These are phyloP conservation scores for Philopotamus ludificatus DNA, from an alignment of 1,140 invertebrate species.

Conservation along the genomic window DNA sequence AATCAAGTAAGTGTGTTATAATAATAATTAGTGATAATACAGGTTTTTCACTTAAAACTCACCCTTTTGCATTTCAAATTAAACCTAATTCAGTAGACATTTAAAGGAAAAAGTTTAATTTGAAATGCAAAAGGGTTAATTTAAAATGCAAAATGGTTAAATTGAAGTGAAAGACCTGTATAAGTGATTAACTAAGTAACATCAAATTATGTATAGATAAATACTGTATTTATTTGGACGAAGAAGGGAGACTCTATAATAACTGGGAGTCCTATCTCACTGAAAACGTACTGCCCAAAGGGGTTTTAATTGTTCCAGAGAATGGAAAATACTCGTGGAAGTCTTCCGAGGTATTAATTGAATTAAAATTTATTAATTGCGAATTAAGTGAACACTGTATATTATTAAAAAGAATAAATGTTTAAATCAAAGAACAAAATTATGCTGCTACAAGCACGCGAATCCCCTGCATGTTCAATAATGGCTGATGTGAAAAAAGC, in stretches of 20 bases:
- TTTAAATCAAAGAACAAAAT: neutral
- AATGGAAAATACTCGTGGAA: conserved; percentile 23
- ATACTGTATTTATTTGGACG: conserved; percentile 32
- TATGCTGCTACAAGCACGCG: neutral
- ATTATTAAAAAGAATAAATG: too few relatives aligned
- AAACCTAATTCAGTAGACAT: too few relatives aligned
- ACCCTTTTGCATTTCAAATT: too few relatives aligned
- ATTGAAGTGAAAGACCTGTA: neutral
- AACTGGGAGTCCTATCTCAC: conserved; percentile 25
- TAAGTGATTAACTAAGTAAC: too few relatives aligned
- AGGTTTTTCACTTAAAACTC: too few relatives aligned
- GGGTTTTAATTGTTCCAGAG: conserved; percentile 28
- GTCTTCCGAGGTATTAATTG: neutral
- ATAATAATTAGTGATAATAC: too few relatives aligned
- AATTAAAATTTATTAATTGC: too few relatives aligned
- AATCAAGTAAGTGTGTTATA: conserved; percentile 12
- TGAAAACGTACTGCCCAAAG: conserved; percentile 31
- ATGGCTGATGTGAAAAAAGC: neutral
- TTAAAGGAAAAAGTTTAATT: too few relatives aligned
- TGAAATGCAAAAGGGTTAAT: too few relatives aligned
- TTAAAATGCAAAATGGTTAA: too few relatives aligned
- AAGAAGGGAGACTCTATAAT: conserved; percentile 29
- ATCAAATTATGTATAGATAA: too few relatives aligned
- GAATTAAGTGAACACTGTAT: too few relatives aligned
- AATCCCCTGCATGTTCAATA: conserved; percentile 23